phyloP scores from a whole-genome alignment of 2,113 vertebrate species.

The Crotalus helleri region DNA sequence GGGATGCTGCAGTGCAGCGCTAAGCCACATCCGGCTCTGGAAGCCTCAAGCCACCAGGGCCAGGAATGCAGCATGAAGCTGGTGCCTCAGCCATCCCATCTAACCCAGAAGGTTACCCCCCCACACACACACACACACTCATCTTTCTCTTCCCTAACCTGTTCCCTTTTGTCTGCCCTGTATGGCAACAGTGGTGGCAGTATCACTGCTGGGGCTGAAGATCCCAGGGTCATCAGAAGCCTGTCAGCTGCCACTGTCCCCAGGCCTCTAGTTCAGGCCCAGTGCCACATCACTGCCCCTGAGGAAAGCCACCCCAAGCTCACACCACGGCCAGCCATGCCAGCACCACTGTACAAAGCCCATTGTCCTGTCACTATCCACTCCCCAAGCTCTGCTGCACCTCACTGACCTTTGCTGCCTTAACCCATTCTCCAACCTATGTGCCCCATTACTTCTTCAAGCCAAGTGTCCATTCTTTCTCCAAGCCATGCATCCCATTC shows the following conservation, averaged over 20 bases:
- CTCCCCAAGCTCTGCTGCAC: not conserved
- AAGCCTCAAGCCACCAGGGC: not conserved
- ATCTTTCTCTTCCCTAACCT: not conserved
- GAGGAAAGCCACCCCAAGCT: not conserved
- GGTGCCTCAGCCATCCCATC: not conserved
- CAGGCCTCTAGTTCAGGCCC: not conserved
- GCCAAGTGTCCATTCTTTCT: not conserved
- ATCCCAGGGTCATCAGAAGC: not conserved
- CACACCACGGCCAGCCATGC: not conserved
- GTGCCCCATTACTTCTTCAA: no score
- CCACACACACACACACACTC: not conserved
- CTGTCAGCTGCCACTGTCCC: not conserved
- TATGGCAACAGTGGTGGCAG: not conserved
- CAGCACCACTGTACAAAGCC: not conserved
- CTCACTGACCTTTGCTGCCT: not conserved
- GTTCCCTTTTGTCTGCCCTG: not conserved
- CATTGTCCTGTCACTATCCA: not conserved
- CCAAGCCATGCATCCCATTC: not conserved
- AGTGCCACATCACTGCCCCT: not conserved
- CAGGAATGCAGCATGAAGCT: not conserved
- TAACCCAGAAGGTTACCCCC: not conserved
- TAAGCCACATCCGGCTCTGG: not conserved
- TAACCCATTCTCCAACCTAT: not conserved
- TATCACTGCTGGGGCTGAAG: not conserved
- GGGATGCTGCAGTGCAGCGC: not conserved